phyloP scores from a whole-genome alignment of 2,113 vertebrate genomes.

The Syrmaticus mikado region DNA sequence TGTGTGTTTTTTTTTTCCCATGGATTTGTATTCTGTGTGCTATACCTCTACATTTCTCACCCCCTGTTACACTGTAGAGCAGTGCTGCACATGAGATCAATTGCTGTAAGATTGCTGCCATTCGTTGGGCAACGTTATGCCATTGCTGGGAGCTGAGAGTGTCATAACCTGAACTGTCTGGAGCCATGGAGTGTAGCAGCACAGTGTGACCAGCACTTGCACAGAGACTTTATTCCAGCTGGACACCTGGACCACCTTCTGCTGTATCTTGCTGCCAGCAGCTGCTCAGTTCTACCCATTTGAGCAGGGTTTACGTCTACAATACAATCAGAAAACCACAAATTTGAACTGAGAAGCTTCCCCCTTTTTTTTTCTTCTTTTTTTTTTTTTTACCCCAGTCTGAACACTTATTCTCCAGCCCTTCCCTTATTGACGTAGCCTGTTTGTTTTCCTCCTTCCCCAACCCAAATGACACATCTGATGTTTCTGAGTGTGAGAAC shows the following conservation, averaged over 20 bases:
- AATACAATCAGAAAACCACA: rapidly evolving
- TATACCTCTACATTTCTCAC: rapidly evolving
- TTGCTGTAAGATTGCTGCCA: background rate
- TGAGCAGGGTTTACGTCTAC: rapidly evolving
- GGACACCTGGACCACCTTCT: background rate
- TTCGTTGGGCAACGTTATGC: background rate
- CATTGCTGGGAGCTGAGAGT: background rate
- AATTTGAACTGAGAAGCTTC: background rate
- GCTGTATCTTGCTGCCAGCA: background rate
- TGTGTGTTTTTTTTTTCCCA: rapidly evolving
- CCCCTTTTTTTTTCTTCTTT: background rate
- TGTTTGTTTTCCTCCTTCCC: background rate
- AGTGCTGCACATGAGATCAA: rapidly evolving
- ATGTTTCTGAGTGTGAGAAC: background rate
- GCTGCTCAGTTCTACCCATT: background rate
- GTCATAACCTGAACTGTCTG: background rate
- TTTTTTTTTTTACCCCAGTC: background rate
- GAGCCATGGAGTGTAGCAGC: background rate
- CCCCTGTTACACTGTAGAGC: rapidly evolving
- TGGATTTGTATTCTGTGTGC: rapidly evolving
- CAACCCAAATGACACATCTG: background rate
- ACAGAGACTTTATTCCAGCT: background rate
- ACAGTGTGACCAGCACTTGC: background rate
- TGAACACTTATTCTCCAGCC: background rate
- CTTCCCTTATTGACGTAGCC: background rate